Percentiles rank a stretch among this genome's conserved stretches.
Conservation (phyloP, 1,140 invertebrate species). For the Hydropsyche tenuis region DNA sequence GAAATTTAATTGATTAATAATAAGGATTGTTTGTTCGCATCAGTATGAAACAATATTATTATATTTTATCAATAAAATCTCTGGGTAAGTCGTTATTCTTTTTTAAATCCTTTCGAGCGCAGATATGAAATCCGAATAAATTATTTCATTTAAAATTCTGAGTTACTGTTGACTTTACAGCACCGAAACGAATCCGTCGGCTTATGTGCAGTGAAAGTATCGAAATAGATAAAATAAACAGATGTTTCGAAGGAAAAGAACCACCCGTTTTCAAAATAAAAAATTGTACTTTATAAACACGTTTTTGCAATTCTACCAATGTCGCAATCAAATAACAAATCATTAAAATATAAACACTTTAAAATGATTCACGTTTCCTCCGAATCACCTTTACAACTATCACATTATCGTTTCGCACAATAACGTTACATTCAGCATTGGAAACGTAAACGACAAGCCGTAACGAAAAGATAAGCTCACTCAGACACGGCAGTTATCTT, state of each 20-base stretch:
- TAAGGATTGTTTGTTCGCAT: not conserved
- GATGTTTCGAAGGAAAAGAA: not conserved
- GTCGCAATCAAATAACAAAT: not conserved
- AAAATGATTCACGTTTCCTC: too few species aligned
- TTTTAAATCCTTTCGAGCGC: not conserved
- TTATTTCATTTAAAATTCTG: slow-evolving; percentile 51
- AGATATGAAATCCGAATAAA: slow-evolving; percentile 48
- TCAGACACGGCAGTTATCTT: slow-evolving; percentile 8
- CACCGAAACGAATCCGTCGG: slow-evolving; percentile 10
- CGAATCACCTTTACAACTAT: not conserved
- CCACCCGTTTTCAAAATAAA: not conserved
- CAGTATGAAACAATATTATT: not conserved
- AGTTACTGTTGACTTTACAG: slow-evolving; percentile 45
- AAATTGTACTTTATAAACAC: not conserved
- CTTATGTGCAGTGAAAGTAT: not conserved
- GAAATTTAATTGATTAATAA: not conserved
- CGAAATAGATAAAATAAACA: not conserved
- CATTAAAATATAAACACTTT: too few species aligned
- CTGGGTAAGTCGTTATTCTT: slow-evolving; percentile 32
- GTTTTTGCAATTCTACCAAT: not conserved
- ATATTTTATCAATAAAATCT: not conserved
- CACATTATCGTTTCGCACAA: not conserved
- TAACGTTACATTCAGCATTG: not conserved
- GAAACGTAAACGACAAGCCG: not conserved
- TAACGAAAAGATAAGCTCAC: not conserved